These are phyloP conservation scores for Volucella zonaria DNA, from an alignment of 2,888 invertebrate species.

Conservation along the genomic window DNA sequence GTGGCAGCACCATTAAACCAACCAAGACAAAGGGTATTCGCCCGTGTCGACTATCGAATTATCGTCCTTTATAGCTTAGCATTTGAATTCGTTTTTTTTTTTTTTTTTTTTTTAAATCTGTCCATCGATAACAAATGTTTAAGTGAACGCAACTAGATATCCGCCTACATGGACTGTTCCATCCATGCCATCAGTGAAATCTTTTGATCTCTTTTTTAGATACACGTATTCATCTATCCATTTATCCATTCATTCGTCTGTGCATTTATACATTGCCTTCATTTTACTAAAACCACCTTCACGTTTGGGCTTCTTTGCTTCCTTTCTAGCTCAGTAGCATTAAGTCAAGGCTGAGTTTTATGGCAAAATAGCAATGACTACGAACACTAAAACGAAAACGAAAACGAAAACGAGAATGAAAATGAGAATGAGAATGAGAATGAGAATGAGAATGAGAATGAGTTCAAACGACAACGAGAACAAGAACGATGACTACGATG, in stretches of 20 bases:
- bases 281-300: too few relatives aligned
- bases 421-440: too few relatives aligned
- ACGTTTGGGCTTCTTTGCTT: background rate
- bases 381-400: background rate
- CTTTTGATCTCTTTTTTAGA: constrained; percentile 49
- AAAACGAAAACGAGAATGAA: too few relatives aligned
- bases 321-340: constrained; percentile 3
- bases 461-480: background rate
- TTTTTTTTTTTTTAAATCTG: background rate
- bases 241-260: constrained; percentile 43
- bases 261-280: constrained; percentile 6
- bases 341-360: constrained; percentile 48
- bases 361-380: constrained; percentile 19
- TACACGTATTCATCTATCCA: constrained; percentile 41
- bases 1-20: too few relatives aligned
- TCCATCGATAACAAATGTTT: constrained; percentile 22
- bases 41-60: too few relatives aligned
- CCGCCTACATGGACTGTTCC: constrained; percentile 36
- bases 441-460: too few relatives aligned
- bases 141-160: constrained; percentile 48
- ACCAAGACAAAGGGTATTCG: too few relatives aligned
- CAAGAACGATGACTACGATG: background rate
- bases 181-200: constrained; percentile 37
- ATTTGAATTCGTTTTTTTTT: background rate
- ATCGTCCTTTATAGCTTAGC: too few relatives aligned